Evolutionary conservation across 2,797 vertebrate species (phyloP).

Genomic region (Tapera naevia): DNA sequence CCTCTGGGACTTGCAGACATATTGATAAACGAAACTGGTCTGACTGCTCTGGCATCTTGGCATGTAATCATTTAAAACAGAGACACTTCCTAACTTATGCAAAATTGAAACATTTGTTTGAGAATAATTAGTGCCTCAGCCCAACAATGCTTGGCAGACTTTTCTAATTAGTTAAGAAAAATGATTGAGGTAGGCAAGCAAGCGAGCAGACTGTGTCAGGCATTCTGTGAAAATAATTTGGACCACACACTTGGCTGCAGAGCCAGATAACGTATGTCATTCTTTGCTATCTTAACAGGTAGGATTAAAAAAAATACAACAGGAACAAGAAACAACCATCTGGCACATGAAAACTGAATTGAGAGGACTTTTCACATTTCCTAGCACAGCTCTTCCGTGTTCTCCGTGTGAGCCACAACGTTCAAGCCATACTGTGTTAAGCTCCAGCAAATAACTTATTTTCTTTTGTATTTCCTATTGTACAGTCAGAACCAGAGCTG

Average conservation of each 20-base stretch:
- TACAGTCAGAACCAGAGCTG: constrained; percentile 20
- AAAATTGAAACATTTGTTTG: constrained; percentile 66
- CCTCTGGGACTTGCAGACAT: neutral
- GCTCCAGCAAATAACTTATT: neutral
- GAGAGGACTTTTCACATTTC: neutral
- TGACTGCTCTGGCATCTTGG: constrained; percentile 36
- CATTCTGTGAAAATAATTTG: constrained; percentile 63
- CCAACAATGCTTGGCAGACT: constrained; percentile 69
- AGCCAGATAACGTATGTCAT: constrained; percentile 36
- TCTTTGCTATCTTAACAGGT: constrained; percentile 65
- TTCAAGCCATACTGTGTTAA: neutral
- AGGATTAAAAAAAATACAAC: neutral
- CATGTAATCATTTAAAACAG: constrained; percentile 47
- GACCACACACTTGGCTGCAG: constrained; percentile 58
- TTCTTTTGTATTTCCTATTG: constrained; percentile 38
- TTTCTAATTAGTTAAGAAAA: constrained; percentile 68
- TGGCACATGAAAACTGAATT: constrained; percentile 6
- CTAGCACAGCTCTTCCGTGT: neutral
- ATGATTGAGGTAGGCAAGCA: constrained; percentile 58
- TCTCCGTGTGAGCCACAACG: neutral
- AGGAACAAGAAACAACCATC: constrained; percentile 23
- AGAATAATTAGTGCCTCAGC: constrained; percentile 65
- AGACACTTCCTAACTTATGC: constrained; percentile 47
- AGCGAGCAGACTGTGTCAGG: constrained; percentile 53
- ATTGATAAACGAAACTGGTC: constrained; percentile 29